A percentile compares a stretch with the other conserved stretches of the same genome.
Evolutionary conservation across 2,797 vertebrate genomes (phyloP).

Genomic region (Tenualosa ilisha): DNA sequence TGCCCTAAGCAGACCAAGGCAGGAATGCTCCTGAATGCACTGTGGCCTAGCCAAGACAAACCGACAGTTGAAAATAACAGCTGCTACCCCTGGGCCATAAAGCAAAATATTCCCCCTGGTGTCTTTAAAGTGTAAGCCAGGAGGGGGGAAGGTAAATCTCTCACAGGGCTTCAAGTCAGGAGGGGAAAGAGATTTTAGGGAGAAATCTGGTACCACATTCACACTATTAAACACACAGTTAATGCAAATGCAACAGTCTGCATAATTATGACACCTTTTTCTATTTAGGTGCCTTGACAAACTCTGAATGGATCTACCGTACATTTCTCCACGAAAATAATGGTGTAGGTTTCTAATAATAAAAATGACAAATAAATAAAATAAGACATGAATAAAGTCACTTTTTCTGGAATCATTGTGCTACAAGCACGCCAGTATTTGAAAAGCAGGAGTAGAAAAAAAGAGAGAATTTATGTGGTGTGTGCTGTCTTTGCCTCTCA

Average conservation of each 20-base stretch:
- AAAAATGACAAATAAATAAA: constrained; percentile 9
- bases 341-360: not conserved
- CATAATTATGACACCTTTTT: not conserved
- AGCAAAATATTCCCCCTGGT: not conserved
- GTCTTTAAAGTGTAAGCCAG: constrained; percentile 19
- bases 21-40: constrained; percentile 9
- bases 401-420: not conserved
- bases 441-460: not conserved
- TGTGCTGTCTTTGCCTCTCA: not conserved
- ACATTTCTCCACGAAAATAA: not conserved
- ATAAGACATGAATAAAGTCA: not conserved
- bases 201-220: not conserved
- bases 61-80: constrained; percentile 34
- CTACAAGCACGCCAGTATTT: not conserved
- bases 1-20: not conserved
- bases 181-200: not conserved
- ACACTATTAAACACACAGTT: not conserved
- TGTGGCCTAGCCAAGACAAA: not conserved
- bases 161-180: not conserved
- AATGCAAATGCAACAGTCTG: not conserved
- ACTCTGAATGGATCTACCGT: not conserved
- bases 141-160: constrained; percentile 11
- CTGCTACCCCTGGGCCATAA: constrained; percentile 27
- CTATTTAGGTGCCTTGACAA: not conserved
- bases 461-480: not conserved